Percentiles rank a stretch among this genome's conserved stretches.
Evolutionary conservation across 92 coral and sea anemone genomes (phyloP).

Genomic region (Parazoanthus swiftii): DNA sequence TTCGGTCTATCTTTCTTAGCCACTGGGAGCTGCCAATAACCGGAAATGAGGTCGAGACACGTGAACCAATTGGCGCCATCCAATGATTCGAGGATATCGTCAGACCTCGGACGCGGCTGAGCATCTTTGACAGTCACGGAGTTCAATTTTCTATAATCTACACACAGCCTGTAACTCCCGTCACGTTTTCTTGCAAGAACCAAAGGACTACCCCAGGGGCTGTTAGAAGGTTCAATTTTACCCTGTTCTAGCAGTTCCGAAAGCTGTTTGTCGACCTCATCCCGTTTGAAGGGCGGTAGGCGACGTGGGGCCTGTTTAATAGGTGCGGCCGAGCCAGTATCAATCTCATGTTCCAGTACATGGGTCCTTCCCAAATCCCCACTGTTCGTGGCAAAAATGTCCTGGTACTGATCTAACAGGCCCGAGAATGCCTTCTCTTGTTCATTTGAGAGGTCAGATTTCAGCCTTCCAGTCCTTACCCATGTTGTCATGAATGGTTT

Average conservation of each 20-base stretch:
- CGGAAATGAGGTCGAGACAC: slow-evolving; percentile 42
- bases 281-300: slow-evolving; percentile 38
- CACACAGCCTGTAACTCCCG: slow-evolving; percentile 38
- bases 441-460: slow-evolving; percentile 34
- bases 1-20: slow-evolving; percentile 46
- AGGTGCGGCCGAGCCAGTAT: slow-evolving; percentile 49
- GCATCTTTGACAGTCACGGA: slow-evolving; percentile 42
- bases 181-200: slow-evolving; percentile 50
- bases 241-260: slow-evolving; percentile 4
- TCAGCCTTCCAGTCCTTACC: slow-evolving; percentile 19
- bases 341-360: no score
- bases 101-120: slow-evolving; percentile 15
- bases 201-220: slow-evolving; percentile 49
- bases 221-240: slow-evolving; percentile 37
- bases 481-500: background rate
- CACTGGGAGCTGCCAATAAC: slow-evolving; percentile 46
- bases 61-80: slow-evolving; percentile 30
- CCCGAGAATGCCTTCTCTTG: slow-evolving; percentile 34
- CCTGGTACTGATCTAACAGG: slow-evolving; percentile 45
- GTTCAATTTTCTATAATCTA: slow-evolving; percentile 35
- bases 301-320: slow-evolving; percentile 46
- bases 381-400: slow-evolving; percentile 44
- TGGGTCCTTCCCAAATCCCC: slow-evolving; percentile 44
- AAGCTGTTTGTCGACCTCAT: slow-evolving; percentile 15
- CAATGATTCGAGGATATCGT: slow-evolving; percentile 1